These are phyloP conservation scores for Drosophila incognita DNA, from an alignment of 2,888 invertebrate species.

Conservation along the genomic window DNA sequence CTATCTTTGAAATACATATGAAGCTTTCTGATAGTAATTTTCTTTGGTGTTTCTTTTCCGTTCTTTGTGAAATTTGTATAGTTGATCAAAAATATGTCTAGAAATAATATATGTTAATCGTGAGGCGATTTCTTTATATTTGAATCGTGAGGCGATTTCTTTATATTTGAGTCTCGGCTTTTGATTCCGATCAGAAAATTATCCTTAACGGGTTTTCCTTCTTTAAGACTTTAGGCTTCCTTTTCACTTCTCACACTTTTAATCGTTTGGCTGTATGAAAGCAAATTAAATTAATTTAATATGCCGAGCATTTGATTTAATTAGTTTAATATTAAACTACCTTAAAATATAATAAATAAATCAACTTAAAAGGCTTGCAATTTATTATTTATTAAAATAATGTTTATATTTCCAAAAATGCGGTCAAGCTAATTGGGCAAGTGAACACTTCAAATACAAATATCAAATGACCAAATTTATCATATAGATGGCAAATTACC, in stretches of 20 bases:
- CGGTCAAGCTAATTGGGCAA: background rate
- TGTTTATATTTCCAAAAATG: too few relatives aligned
- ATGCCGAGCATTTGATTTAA: background rate
- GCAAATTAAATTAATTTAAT: background rate
- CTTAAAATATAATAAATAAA: background rate
- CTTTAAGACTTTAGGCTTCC: background rate
- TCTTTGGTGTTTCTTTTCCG: too few relatives aligned
- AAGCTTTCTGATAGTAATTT: background rate
- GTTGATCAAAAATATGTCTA: background rate
- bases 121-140: background rate
- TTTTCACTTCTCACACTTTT: background rate
- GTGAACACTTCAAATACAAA: background rate
- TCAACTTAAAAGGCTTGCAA: background rate
- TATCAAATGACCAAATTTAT: background rate
- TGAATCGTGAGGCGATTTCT: background rate
- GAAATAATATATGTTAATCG: background rate
- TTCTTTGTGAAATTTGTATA: background rate
- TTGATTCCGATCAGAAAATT: background rate
- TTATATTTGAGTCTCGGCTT: background rate
- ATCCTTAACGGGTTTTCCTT: background rate
- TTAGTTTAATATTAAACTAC: background rate
- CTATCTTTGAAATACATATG: background rate
- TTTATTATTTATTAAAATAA: background rate
- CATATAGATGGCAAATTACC: background rate
- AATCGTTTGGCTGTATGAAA: background rate